Evolutionary conservation across 2,888 invertebrate genomes (phyloP).

Genomic region (Pelosia muscerda): DNA sequence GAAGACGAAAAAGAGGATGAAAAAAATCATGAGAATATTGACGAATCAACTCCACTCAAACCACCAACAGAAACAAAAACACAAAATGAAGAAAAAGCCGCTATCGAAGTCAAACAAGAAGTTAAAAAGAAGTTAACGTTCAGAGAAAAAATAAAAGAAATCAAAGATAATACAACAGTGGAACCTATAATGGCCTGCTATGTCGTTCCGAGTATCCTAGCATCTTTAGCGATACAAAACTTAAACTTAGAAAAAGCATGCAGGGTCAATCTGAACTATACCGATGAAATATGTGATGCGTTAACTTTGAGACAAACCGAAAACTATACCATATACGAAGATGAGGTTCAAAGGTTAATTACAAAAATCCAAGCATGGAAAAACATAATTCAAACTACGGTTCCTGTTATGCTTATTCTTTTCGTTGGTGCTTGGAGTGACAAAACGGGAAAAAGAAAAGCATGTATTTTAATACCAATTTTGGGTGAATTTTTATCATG

Average conservation of each 20-base stretch:
- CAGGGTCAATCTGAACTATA: constrained; percentile 91
- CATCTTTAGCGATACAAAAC: constrained; percentile 93
- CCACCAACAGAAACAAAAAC: constrained; percentile 36
- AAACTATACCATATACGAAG: constrained; percentile 85
- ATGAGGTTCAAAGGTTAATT: constrained; percentile 89
- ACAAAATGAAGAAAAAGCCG: constrained; percentile 37
- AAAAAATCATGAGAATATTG: constrained; percentile 52
- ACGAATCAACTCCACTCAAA: constrained; percentile 68
- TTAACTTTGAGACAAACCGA: constrained; percentile 90
- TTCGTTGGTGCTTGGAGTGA: constrained; percentile 94
- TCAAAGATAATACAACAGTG: constrained; percentile 88
- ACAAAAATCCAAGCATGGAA: constrained; percentile 95
- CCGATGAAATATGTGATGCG: constrained; percentile 91
- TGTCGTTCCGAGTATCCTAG: constrained; percentile 88
- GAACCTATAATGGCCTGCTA: constrained; percentile 92
- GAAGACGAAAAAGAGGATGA: constrained; percentile 48
- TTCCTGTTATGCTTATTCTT: constrained; percentile 93
- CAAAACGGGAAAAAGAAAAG: constrained; percentile 89
- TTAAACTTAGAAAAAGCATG: constrained; percentile 91
- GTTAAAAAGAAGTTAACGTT: constrained; percentile 62
- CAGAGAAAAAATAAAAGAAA: constrained; percentile 68
- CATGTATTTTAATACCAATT: constrained; percentile 93
- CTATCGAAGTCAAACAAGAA: constrained; percentile 43
- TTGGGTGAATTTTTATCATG: constrained; percentile 93
- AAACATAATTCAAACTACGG: constrained; percentile 92